phyloP scores from a whole-genome alignment of 1,140 invertebrate species.

The Zaprionus inermis region DNA sequence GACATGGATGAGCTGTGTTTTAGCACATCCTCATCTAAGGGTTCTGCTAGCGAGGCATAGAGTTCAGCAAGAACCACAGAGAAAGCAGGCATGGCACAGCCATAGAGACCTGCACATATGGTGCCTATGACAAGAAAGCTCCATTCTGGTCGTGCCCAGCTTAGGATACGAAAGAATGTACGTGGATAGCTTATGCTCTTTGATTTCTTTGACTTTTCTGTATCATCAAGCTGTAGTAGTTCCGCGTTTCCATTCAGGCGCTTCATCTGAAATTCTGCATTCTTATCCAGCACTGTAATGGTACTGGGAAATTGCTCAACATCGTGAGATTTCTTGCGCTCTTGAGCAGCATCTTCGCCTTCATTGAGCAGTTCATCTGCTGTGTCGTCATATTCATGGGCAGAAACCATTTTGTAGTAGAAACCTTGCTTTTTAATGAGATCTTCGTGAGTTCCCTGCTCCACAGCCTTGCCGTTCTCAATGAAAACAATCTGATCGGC shows the following conservation, averaged over 20 bases:
- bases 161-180: conserved; percentile 87
- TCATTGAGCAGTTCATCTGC: conserved; percentile 85
- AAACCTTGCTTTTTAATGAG: conserved; percentile 88
- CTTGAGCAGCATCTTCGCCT: conserved; percentile 88
- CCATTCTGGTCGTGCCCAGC: conserved; percentile 91
- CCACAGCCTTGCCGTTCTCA: conserved; percentile 89
- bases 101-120: conserved; percentile 89
- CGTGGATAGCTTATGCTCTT: conserved; percentile 52
- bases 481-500: conserved; percentile 92
- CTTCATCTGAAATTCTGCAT: conserved; percentile 69
- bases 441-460: conserved; percentile 92
- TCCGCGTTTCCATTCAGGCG: conserved; percentile 34
- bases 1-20: conserved; percentile 87
- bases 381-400: conserved; percentile 84
- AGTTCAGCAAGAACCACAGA: conserved; percentile 94
- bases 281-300: conserved; percentile 56
- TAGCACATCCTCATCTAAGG: conserved; percentile 86
- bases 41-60: conserved; percentile 86
- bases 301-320: conserved; percentile 36
- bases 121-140: conserved; percentile 89
- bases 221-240: not conserved
- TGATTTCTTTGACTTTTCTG: conserved; percentile 6
- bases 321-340: conserved; percentile 60
- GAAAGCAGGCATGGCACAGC: conserved; percentile 91
- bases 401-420: conserved; percentile 89